Conservation (phyloP, 2,888 invertebrate genomes). For the Agriotes lineatus region DNA sequence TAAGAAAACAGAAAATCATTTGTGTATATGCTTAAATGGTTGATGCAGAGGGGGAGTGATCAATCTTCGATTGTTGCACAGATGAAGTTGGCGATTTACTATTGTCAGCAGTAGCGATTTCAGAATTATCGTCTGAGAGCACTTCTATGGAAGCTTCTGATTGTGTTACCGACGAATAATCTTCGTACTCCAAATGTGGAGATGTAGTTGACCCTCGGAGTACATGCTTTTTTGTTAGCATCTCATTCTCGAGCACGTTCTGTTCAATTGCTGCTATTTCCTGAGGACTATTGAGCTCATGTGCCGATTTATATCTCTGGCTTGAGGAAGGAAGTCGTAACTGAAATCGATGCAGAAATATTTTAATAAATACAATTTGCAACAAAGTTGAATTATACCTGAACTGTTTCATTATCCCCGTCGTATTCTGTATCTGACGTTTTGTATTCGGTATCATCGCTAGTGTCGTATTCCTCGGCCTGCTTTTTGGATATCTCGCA, state of each 20-base stretch:
- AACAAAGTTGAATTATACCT: constrained; percentile 3
- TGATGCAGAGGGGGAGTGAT: too few species aligned
- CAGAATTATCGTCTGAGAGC: too few species aligned
- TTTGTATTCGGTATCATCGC: neutral
- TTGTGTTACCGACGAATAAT: neutral
- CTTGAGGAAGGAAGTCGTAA: neutral
- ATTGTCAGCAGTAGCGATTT: too few species aligned
- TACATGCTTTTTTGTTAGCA: neutral
- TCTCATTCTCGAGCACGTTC: constrained; percentile 20
- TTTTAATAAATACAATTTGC: neutral
- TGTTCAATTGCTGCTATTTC: constrained; percentile 34
- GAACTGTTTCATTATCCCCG: constrained; percentile 1
- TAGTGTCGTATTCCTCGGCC: neutral
- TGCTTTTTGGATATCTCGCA: neutral
- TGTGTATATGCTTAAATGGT: too few species aligned
- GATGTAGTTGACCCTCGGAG: neutral
- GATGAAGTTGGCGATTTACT: too few species aligned
- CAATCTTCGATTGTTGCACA: too few species aligned
- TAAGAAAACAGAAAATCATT: too few species aligned
- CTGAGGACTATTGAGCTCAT: constrained; percentile 24
- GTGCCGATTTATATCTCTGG: constrained; percentile 13
- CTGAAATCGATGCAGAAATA: constrained; percentile 19
- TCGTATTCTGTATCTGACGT: constrained; percentile 16
- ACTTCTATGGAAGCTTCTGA: too few species aligned
- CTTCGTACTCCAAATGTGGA: neutral